Evolutionary conservation across 2,797 vertebrate species (phyloP), one percentile per base, ranked within the genome.

Genomic region (Propithecus deckenii): DNA sequence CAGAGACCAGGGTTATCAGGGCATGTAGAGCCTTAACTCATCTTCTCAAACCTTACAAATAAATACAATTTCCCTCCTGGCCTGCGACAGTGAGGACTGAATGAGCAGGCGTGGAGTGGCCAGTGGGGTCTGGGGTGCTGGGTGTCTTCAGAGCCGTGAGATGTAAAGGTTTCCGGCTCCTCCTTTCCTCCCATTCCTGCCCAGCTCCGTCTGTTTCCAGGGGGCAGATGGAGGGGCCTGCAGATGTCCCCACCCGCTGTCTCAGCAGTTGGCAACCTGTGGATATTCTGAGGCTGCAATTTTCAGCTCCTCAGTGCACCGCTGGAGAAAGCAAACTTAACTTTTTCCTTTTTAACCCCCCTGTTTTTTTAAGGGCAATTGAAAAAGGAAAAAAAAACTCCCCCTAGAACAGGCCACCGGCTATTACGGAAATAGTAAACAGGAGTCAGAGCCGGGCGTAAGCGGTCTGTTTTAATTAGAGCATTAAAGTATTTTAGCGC

Each of bases 381-480:
- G 72, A n/a, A 59, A 95, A 88, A 94, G 79, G 55, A 28, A 22
- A 9, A 22, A 93, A 74, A 43, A 4, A 1, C 50, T 63, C 28
- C 1, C 3, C 1, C 12, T 25, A 43, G 95, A 97, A 79, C 74
- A 71, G 96, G 78, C 93, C 80, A 87, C 50, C 4, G 25, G 96
- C 95, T 96, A 41, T 97, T 95, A 95, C 25, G 7, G 97, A 97
- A 98, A 97, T 91, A 97, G 97, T 97, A 97, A 98, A 97, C 92
- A 95, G 92, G 75, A 95, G 74, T 95, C 72, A 74, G 88, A 69
- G 28, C 30, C 1, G 87, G 97, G 92, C 87, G 9, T 81, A 88
- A 94, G 91, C 92, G 95, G 89, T 91, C 71, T 89, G 94, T 97
- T 98, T 98, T 98, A 98, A 98, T 97, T 97, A 97, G 95, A 96